Evolutionary conservation across 1,140 invertebrate species (phyloP), one percentile per base, ranked within the genome.

Genomic region (Leptinotarsa defecta): DNA sequence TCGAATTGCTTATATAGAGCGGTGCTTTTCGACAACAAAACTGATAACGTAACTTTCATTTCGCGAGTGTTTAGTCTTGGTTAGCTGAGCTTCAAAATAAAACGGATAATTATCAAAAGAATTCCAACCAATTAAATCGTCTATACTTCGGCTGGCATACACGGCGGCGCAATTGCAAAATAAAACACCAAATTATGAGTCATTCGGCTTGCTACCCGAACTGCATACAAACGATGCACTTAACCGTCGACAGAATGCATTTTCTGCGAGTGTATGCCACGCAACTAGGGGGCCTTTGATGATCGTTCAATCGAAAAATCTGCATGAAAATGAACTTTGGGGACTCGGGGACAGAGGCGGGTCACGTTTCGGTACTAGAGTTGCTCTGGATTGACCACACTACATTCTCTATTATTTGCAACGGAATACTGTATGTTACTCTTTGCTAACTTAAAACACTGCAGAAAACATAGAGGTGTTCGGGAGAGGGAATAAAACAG

Each of bases 171-270:
- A 57, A 57, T 57, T 57, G 52, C 52, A 17, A 57, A 57, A 57
- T 57, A 57, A 57, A 57, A 57, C n/a, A 57, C 52, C 52, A 15
- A 57, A 57, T 57, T 57, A 57, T 57, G 52, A 57, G 52, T 57
- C 52, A 57, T 57, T 57, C 52, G 13, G 15, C 52, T 57, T 57
- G 1, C 52, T 57, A 57, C 52, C 52, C 52, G 52, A 57, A 57
- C 13, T 19, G 52, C 52, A 57, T 57, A 57, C 52, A 57, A 57
- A 57, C 52, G 13, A 57, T 57, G 52, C 52, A 57, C 17, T 57
- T 57, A 57, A 6, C 52, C 52, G 52, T 57, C 52, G 4, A 57
- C 13, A 57, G 15, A 57, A 15, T 57, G 52, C 52, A 57, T 57
- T 57, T 57, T 57, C n/a, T 4, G 52, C 52, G n/a, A 57, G n/a